Evolutionary conservation across 2,113 vertebrate species (phyloP).

Genomic region (Asarcornis scutulata): DNA sequence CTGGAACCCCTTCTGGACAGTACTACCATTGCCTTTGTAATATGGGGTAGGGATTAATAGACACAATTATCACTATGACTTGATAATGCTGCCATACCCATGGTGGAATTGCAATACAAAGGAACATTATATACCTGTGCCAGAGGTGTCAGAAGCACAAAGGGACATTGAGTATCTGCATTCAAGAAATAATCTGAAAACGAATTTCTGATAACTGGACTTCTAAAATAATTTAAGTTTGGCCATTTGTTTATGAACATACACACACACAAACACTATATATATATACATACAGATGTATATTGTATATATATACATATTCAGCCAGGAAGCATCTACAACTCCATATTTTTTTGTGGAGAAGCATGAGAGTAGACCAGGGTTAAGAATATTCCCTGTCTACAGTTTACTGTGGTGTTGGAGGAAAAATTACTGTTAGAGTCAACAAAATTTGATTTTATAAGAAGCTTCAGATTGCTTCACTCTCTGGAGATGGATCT

Average conservation of each 20-base stretch:
- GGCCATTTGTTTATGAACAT: background rate
- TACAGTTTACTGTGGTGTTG: background rate
- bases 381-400: background rate
- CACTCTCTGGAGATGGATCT: background rate
- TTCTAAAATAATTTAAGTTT: background rate
- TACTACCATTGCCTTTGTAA: background rate
- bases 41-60: background rate
- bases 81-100: rapidly evolving
- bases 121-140: background rate
- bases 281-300: no score
- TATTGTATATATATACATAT: background rate
- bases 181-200: background rate
- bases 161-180: background rate
- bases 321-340: background rate
- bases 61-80: background rate
- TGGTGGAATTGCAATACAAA: background rate
- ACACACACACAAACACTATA: no score
- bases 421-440: background rate
- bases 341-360: background rate
- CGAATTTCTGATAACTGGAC: background rate
- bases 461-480: background rate
- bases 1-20: background rate
- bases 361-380: background rate
- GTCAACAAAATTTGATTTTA: background rate
- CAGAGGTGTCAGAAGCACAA: background rate